Evolutionary conservation across 2,113 vertebrate species (phyloP).

Genomic region (Alectura lathami): DNA sequence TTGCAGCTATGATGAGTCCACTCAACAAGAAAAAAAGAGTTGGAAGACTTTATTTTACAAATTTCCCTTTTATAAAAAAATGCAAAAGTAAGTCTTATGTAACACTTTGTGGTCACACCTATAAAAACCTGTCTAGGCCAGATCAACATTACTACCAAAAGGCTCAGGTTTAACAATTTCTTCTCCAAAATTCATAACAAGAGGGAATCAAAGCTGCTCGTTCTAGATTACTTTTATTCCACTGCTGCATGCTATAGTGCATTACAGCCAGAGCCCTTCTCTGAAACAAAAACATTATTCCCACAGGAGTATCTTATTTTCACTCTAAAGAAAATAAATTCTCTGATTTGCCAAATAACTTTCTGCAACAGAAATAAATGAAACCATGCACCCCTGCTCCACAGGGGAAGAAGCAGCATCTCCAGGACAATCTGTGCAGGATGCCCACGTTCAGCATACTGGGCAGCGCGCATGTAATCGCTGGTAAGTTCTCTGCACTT

Average conservation of each 20-base stretch:
- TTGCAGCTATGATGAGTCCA: neutral
- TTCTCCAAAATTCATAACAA: neutral
- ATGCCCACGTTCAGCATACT: rapidly evolving
- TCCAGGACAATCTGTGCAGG: neutral
- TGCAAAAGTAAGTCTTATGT: neutral
- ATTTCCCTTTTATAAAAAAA: neutral
- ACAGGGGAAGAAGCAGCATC: neutral
- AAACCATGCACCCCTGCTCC: neutral
- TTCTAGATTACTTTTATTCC: neutral
- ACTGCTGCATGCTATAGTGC: slow-evolving; percentile 78
- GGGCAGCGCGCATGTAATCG: neutral
- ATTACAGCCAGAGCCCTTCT: slow-evolving; percentile 38
- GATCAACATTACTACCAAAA: neutral
- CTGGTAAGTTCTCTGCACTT: neutral
- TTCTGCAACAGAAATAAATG: slow-evolving; percentile 23
- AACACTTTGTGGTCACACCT: neutral
- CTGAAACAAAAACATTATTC: slow-evolving; percentile 42
- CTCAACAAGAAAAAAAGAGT: neutral
- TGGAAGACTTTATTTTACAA: neutral
- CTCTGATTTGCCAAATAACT: neutral
- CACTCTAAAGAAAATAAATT: neutral
- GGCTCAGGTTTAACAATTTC: neutral
- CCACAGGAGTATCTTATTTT: slow-evolving; percentile 33
- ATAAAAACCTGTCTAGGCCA: neutral
- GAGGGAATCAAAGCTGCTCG: neutral